Evolutionary conservation across 2,797 vertebrate species (phyloP), one percentile per base, ranked within the genome.

Genomic region (Decapterus maruadsi): DNA sequence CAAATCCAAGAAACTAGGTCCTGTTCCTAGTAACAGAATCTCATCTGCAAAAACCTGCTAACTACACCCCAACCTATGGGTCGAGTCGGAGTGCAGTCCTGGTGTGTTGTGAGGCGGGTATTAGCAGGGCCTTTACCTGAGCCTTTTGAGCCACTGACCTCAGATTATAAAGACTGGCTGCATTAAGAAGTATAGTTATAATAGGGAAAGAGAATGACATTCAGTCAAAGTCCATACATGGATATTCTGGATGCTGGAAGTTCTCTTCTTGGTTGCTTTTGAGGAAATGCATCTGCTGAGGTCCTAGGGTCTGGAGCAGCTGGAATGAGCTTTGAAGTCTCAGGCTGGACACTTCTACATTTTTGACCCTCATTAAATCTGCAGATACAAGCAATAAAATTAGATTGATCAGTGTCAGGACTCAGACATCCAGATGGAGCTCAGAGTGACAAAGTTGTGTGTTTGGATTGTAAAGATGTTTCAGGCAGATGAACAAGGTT

Each of bases 311-410:
- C 34, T 7, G 7, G 34, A 8, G 34, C 34, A 36, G 34, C 34
- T 36, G 34, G 34, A 7, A 36, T 36, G 34, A 36, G 34, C 34
- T 7, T 36, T 36, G 34, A 46, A 19, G 20, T 45, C 48, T 11
- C 48, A 50, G 11, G 19, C 19, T 56, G 34, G 22, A 56, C 42
- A n/a, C 40, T 13, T 51, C 42, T 14, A 40, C 8, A 11, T 80
- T 71, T 85, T 54, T 69, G 61, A 34, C 10, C 10, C 48, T 70
- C 34, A 48, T 81, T 77, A 36, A 64, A 29, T 17, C 10, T 62
- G 59, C 8, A 29, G 59, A 8, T 22, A 45, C 14, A 61, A 53
- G 50, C 20, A 53, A 11, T 53, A 53, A 53, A 53, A 53, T 26
- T 20, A 50, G 60, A 11, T 48, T 34, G 10, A 40, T 29, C 29